Evolutionary conservation across 2,797 vertebrate genomes (phyloP).

Genomic region (Sternotherus odoratus): DNA sequence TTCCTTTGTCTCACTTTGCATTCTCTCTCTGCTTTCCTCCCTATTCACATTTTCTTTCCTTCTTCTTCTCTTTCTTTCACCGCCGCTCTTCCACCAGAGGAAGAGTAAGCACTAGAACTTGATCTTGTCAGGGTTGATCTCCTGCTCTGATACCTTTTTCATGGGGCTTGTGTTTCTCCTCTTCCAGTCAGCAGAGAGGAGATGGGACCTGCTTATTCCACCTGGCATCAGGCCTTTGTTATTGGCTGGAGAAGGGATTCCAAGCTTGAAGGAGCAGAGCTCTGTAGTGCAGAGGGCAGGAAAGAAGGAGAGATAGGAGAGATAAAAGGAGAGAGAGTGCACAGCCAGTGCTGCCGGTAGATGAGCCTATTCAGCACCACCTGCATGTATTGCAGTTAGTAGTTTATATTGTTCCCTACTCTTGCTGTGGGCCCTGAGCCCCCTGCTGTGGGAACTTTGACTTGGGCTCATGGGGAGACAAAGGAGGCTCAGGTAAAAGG

Average conservation of each 20-base stretch:
- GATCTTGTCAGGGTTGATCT: neutral
- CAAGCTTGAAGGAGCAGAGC: fast-evolving
- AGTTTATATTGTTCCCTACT: neutral
- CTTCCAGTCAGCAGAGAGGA: neutral
- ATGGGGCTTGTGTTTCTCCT: neutral
- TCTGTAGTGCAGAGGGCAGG: neutral
- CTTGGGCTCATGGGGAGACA: neutral
- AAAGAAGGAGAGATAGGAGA: neutral
- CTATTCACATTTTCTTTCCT: neutral
- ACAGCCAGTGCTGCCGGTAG: neutral
- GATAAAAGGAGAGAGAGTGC: neutral
- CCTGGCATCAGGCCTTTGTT: neutral
- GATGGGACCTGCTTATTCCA: neutral
- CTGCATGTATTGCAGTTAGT: neutral
- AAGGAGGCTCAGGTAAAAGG: neutral
- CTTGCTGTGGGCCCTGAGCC: neutral
- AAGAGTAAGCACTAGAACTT: neutral
- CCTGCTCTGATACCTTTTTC: neutral
- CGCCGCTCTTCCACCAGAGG: neutral
- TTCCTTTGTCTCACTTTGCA: neutral
- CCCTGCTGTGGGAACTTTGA: neutral
- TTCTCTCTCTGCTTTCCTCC: neutral
- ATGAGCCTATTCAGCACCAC: fast-evolving
- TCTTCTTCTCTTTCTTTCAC: neutral
- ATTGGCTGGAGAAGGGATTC: neutral